Conservation (phyloP, 2,797 vertebrate genomes). For the Sebastes reedi region DNA sequence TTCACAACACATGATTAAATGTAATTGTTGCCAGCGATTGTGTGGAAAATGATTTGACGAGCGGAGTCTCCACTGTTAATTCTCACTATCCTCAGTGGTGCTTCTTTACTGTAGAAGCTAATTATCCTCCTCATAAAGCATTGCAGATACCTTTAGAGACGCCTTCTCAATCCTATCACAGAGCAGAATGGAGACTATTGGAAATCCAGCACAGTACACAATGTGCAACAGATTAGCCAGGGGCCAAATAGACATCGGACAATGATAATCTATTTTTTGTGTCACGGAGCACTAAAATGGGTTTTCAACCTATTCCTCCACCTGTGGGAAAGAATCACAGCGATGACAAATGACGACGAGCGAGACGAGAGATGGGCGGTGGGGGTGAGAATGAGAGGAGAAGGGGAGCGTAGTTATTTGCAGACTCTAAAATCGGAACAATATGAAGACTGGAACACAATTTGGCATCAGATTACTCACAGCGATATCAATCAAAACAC, state of each 20-base stretch:
- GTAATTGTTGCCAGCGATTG: slow-evolving; percentile 1
- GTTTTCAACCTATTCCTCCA: slow-evolving; percentile 67
- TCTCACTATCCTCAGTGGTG: neutral
- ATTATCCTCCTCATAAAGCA: slow-evolving; percentile 50
- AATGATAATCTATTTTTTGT: slow-evolving; percentile 76
- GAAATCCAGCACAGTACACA: slow-evolving; percentile 44
- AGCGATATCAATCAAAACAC: slow-evolving; percentile 80
- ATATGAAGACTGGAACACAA: slow-evolving; percentile 76
- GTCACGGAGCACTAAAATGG: slow-evolving; percentile 72
- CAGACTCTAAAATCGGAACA: slow-evolving; percentile 67
- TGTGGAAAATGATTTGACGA: neutral
- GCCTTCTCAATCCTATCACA: slow-evolving; percentile 15
- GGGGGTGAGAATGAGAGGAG: slow-evolving; percentile 22
- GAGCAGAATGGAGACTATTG: slow-evolving; percentile 38
- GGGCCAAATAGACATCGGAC: slow-evolving; percentile 63
- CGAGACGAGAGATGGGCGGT: slow-evolving; percentile 24
- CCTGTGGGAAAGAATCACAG: slow-evolving; percentile 73
- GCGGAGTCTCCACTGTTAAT: slow-evolving; percentile 8
- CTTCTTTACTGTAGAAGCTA: slow-evolving; percentile 26
- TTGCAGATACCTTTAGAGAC: slow-evolving; percentile 21
- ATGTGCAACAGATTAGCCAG: slow-evolving; percentile 59
- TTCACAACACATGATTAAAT: neutral
- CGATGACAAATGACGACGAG: slow-evolving; percentile 75
- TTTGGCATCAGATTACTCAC: slow-evolving; percentile 77
- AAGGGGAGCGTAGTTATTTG: slow-evolving; percentile 62